Evolutionary conservation across 2,888 invertebrate genomes (phyloP).

Genomic region (Marasmarcha lunaedactyla): DNA sequence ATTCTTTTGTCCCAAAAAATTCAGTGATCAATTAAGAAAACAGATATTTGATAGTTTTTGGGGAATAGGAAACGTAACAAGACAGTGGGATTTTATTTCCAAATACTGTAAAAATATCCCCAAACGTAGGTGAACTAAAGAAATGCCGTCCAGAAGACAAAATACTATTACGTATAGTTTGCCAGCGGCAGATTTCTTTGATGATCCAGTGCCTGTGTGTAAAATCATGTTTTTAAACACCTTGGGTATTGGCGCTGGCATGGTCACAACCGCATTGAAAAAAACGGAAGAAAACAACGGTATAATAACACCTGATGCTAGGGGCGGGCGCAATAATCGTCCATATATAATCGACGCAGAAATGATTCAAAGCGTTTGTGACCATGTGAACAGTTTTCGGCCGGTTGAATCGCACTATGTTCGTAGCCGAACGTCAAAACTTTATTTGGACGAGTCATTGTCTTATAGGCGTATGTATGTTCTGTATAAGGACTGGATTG

Average conservation of each 20-base stretch:
- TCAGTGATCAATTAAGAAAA: not conserved
- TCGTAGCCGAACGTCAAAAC: too few species aligned
- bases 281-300: not conserved
- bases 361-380: conserved; percentile 4
- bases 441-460: too few species aligned
- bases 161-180: not conserved
- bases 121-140: conserved; percentile 3
- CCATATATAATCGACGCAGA: not conserved
- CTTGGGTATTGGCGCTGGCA: not conserved
- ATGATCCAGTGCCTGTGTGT: conserved; percentile 2
- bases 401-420: too few species aligned
- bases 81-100: not conserved
- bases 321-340: not conserved
- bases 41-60: conserved; percentile 1
- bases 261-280: conserved; percentile 2
- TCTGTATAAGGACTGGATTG: conserved; percentile 4
- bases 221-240: conserved; percentile 5
- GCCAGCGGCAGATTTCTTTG: not conserved
- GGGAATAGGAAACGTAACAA: not conserved
- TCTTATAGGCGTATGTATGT: not conserved
- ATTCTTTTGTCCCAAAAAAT: not conserved
- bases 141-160: conserved; percentile 1
- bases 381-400: conserved; percentile 2
- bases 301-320: not conserved
- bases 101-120: conserved; percentile 1